phyloP scores from a whole-genome alignment of 2,888 invertebrate genomes.

The Tortricodes alternella region DNA sequence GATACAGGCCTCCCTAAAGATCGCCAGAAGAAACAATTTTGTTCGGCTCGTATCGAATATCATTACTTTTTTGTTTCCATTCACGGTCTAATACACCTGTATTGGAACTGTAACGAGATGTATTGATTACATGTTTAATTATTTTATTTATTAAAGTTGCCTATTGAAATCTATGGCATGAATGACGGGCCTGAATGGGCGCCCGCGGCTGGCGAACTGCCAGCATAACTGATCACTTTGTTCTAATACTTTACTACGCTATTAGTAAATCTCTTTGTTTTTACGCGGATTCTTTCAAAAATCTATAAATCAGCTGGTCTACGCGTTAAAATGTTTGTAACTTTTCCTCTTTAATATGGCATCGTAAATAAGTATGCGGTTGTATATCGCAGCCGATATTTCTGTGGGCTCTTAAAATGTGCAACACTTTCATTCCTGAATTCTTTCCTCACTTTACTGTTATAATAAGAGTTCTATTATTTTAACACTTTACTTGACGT shows the following conservation, averaged over 20 bases:
- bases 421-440: conserved; percentile 4
- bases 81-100: too few relatives aligned
- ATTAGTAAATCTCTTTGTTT: conserved; percentile 38
- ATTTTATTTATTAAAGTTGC: background rate
- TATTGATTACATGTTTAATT: background rate
- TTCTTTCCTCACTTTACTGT: background rate
- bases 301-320: conserved; percentile 52
- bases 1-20: too few relatives aligned
- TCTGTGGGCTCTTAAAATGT: conserved; percentile 25
- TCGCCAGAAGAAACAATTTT: too few relatives aligned
- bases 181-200: conserved; percentile 61
- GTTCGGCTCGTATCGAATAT: too few relatives aligned
- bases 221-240: conserved; percentile 60
- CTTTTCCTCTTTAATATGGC: conserved; percentile 44
- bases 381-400: conserved; percentile 39
- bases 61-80: too few relatives aligned
- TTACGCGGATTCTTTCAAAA: conserved; percentile 47
- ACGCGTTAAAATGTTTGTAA: conserved; percentile 41
- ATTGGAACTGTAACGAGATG: too few relatives aligned
- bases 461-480: background rate
- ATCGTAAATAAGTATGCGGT: conserved; percentile 48
- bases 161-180: conserved; percentile 39
- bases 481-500: background rate
- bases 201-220: conserved; percentile 51
- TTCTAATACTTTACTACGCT: conserved; percentile 55